A percentile compares a stretch with the other conserved stretches of the same genome.
Conservation (phyloP, 2,113 vertebrate species). For the Istiophorus platypterus region DNA sequence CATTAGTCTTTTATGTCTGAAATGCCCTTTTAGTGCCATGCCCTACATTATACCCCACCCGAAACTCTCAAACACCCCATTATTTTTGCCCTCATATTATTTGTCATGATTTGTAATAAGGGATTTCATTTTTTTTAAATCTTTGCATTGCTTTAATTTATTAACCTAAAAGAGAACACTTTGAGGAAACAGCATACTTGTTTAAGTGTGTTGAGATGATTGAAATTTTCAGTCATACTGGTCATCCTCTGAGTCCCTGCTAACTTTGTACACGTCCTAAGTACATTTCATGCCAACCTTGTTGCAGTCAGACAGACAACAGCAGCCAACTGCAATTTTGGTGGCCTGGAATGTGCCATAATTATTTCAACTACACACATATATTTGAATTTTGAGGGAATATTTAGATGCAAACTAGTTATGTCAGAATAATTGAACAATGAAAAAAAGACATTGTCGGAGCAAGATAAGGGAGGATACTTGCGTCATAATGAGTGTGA, state of each 20-base stretch:
- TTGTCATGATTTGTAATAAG: conserved; percentile 44
- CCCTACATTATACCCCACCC: conserved; percentile 60
- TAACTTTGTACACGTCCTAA: conserved; percentile 58
- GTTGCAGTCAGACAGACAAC: conserved; percentile 49
- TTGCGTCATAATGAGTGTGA: conserved; percentile 75
- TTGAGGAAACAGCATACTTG: conserved; percentile 48
- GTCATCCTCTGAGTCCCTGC: conserved; percentile 63
- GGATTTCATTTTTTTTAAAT: conserved; percentile 39
- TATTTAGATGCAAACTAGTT: conserved; percentile 86
- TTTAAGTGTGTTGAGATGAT: conserved; percentile 62
- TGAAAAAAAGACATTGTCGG: conserved; percentile 58
- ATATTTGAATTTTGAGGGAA: conserved; percentile 80
- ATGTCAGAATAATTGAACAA: conserved; percentile 77
- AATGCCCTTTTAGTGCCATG: conserved; percentile 73
- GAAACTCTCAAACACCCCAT: conserved; percentile 44
- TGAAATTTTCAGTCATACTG: conserved; percentile 53
- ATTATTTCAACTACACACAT: conserved; percentile 52
- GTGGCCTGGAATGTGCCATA: conserved; percentile 73
- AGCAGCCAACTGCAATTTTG: conserved; percentile 50
- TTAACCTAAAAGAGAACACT: conserved; percentile 40
- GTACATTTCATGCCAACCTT: conserved; percentile 65
- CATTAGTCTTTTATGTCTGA: conserved; percentile 55
- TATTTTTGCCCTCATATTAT: conserved; percentile 43
- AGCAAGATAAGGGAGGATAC: conserved; percentile 78
- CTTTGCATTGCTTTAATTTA: conserved; percentile 28